Evolutionary conservation across 2,888 invertebrate species (phyloP).

Genomic region (Harmothoe impar): DNA sequence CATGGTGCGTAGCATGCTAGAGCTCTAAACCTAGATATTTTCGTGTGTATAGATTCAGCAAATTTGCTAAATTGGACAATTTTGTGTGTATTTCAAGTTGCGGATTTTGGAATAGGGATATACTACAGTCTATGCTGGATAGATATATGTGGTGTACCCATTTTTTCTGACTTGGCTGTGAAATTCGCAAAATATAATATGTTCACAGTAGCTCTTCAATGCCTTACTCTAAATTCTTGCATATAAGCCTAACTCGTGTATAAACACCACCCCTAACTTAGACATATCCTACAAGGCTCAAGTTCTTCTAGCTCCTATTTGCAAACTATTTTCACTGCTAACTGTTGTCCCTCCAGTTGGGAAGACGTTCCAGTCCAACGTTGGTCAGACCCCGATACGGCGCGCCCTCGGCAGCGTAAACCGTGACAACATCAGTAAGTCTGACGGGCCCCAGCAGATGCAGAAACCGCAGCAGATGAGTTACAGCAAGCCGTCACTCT

Average conservation of each 20-base stretch:
- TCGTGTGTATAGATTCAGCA: neutral
- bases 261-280: too few relatives aligned
- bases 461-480: neutral
- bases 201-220: too few relatives aligned
- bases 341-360: neutral
- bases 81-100: neutral
- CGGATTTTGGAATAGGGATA: neutral
- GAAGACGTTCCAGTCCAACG: conserved; percentile 4
- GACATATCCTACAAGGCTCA: too few relatives aligned
- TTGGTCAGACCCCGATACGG: neutral
- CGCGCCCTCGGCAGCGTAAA: neutral
- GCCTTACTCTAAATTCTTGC: too few relatives aligned
- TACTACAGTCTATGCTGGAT: neutral
- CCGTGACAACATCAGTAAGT: neutral
- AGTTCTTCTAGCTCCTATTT: too few relatives aligned
- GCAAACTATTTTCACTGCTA: neutral
- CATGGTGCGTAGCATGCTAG: neutral
- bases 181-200: too few relatives aligned
- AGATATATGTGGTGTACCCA: neutral
- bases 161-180: neutral
- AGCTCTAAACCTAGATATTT: neutral
- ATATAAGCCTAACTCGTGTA: too few relatives aligned
- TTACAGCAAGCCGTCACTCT: neutral
- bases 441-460: neutral
- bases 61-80: neutral